Percentiles rank a stretch among this genome's conserved stretches.
Conservation (phyloP, 2,113 vertebrate genomes). For the Ctenodactylus gundi region DNA sequence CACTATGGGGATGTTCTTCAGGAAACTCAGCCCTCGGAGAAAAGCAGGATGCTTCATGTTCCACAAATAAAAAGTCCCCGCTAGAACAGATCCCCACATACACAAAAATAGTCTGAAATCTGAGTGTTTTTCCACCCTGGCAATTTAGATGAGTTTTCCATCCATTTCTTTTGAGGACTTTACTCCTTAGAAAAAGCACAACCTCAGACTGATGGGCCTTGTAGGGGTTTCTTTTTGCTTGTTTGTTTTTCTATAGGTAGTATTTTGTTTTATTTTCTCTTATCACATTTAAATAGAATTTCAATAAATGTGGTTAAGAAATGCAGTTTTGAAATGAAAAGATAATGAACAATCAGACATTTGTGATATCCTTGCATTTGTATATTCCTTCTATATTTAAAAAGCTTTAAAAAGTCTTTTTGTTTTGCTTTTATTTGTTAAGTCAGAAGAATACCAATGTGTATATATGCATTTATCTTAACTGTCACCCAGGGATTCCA, state of each 20-base stretch:
- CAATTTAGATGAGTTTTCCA: neutral
- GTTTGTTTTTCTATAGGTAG: neutral
- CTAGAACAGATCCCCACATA: neutral
- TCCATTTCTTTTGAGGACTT: neutral
- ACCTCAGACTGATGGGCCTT: neutral
- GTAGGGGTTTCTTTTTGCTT: neutral
- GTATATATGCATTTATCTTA: too few species aligned
- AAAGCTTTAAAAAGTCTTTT: neutral
- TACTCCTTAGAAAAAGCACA: neutral
- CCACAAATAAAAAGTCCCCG: neutral
- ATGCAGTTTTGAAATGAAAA: neutral
- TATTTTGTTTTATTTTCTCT: neutral
- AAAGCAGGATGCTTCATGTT: neutral
- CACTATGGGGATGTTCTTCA: neutral
- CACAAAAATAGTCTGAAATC: neutral
- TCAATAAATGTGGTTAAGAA: neutral
- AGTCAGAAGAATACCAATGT: too few species aligned
- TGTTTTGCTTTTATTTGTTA: conserved; percentile 3
- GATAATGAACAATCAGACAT: neutral
- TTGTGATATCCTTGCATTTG: neutral
- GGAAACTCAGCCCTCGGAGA: neutral
- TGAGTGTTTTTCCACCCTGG: neutral
- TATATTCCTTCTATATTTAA: neutral
- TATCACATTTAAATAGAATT: neutral
- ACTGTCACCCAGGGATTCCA: neutral